A percentile compares a stretch with the other conserved stretches of the same genome.
Evolutionary conservation across 2,797 vertebrate genomes (phyloP).

Genomic region (Nannoperca australis): DNA sequence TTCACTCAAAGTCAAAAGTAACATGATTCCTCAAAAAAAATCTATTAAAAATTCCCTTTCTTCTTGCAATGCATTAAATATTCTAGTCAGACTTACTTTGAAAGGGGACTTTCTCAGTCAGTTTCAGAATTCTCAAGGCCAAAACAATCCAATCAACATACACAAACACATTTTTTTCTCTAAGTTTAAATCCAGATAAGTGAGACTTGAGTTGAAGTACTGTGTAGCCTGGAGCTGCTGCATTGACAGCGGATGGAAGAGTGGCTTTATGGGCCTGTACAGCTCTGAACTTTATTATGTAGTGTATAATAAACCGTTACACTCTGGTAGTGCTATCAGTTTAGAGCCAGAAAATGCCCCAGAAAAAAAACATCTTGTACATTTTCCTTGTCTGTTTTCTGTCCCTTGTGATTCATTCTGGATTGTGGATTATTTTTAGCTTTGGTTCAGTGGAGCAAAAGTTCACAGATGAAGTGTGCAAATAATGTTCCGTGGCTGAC

Average conservation of each 20-base stretch:
- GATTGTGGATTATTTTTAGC: conserved; percentile 36
- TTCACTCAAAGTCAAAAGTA: conserved; percentile 2
- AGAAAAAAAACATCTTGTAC: conserved; percentile 20
- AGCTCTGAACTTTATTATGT: conserved; percentile 55
- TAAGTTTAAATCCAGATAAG: conserved; percentile 12
- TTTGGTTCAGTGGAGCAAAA: conserved; percentile 23
- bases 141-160: conserved; percentile 32
- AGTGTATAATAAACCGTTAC: conserved; percentile 41
- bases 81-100: conserved; percentile 11
- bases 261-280: conserved; percentile 42
- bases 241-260: conserved; percentile 34
- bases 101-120: neutral
- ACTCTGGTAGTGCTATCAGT: conserved; percentile 25
- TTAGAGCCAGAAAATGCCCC: conserved; percentile 34
- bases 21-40: neutral
- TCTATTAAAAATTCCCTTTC: neutral
- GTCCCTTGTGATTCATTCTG: conserved; percentile 44
- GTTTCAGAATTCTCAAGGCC: neutral
- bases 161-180: conserved; percentile 28
- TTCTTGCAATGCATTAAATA: conserved; percentile 25
- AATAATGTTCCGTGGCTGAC: conserved; percentile 20
- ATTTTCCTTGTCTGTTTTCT: conserved; percentile 38
- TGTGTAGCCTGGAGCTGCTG: conserved; percentile 41
- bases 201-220: conserved; percentile 16
- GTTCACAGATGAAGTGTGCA: conserved; percentile 27